Percentiles rank a stretch among this genome's conserved stretches.
These are phyloP conservation scores for Psylliodes chrysocephalus DNA, from an alignment of 2,888 invertebrate species.

Conservation along the genomic window DNA sequence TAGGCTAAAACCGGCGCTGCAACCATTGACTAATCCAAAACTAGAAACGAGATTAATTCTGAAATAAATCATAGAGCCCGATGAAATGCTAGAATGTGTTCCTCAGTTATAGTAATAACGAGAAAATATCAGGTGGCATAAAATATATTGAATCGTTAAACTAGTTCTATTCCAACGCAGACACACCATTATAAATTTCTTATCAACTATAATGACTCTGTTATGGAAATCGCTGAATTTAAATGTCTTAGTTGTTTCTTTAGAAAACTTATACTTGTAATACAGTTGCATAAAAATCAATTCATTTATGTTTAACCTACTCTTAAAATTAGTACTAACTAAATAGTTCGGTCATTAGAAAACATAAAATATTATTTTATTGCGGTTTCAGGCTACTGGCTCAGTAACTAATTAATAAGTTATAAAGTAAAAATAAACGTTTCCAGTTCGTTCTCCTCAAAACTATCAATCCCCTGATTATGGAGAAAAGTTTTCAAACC, in stretches of 20 bases:
- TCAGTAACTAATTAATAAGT: too few species aligned
- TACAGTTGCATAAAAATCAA: too few species aligned
- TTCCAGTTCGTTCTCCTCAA: too few species aligned
- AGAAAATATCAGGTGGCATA: conserved; percentile 33
- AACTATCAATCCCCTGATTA: too few species aligned
- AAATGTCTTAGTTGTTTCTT: neutral
- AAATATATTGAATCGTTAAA: conserved; percentile 30
- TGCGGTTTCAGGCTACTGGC: too few species aligned
- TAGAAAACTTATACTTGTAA: neutral
- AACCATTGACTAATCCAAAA: neutral
- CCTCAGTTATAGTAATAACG: conserved; percentile 25
- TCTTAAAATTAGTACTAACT: too few species aligned
- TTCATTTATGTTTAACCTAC: too few species aligned
- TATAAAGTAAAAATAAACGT: too few species aligned
- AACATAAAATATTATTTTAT: too few species aligned
- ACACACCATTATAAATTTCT: neutral
- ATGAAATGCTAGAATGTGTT: conserved; percentile 30
- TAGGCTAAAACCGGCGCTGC: neutral
- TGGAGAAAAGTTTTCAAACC: too few species aligned
- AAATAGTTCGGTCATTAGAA: too few species aligned
- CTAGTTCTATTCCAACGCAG: too few species aligned
- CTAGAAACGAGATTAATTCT: conserved; percentile 28
- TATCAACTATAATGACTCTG: neutral
- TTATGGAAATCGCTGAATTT: neutral
- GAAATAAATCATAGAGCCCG: conserved; percentile 31